Evolutionary conservation across 2,113 vertebrate genomes (phyloP).

Genomic region (Oreotrochilus melanogaster): DNA sequence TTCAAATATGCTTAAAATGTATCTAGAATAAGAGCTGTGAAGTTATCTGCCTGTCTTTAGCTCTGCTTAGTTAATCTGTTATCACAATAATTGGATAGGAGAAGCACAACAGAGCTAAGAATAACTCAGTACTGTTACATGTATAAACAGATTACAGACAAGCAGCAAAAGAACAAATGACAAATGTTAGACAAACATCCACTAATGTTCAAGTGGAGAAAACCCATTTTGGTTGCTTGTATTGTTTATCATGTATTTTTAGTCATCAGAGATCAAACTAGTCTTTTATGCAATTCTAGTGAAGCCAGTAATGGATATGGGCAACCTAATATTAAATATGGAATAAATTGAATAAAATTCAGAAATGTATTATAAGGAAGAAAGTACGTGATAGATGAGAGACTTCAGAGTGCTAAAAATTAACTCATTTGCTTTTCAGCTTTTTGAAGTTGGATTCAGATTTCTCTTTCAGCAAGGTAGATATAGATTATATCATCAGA

Average conservation of each 20-base stretch:
- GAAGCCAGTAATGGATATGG: background rate
- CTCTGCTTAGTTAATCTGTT: background rate
- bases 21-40: background rate
- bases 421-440: background rate
- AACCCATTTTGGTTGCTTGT: background rate
- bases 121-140: background rate
- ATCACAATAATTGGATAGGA: background rate
- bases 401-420: background rate
- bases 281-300: background rate
- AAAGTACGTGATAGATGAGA: background rate
- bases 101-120: background rate
- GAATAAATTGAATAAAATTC: background rate
- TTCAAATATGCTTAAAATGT: background rate
- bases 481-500: background rate
- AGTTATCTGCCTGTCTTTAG: background rate
- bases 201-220: background rate
- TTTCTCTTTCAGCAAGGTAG: background rate
- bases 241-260: background rate
- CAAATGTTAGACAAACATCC: background rate
- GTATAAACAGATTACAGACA: background rate
- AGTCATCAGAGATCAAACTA: background rate
- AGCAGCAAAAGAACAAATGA: background rate
- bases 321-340: background rate
- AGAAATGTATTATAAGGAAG: background rate
- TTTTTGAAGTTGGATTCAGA: background rate